Base-by-base conservation (phyloP, 2,888 invertebrate species). In the Netelia fuscicornis region DNA sequence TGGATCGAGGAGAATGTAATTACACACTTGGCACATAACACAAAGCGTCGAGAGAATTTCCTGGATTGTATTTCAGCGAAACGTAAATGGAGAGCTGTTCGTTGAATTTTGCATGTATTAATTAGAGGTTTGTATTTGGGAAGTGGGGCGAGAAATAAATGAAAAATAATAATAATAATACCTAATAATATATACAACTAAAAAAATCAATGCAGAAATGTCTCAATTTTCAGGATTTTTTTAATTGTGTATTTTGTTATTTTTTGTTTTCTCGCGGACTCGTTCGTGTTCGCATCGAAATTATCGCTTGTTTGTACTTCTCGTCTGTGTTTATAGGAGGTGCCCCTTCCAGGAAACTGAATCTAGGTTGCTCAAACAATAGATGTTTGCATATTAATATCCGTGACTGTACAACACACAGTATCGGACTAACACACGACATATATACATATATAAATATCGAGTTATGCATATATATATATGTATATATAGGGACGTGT, bases 371-470 rank as follows among this genome's bases (percentile, higher is more conserved):
- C 30, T 17, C 52, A 54, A 64, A 64, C 64, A 62, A 62, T 48
- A 48, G 64, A 75, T 75, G 64, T 75, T 75, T 75, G 75, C 52
- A 64, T 44, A 75, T 75, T 75, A 75, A 75, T 75, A 75, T 48
- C 52, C 71, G 10, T 42, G 13, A 58, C 71, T 64, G 52, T 37
- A 42, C 30, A 23, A 70, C 37, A 11, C 56, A 58, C 13, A 37
- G 23, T 37, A 37, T 30, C 30, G 58, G 20, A 9, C 58, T 17
- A 17, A 58, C 37, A 37, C 37, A 6, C 37, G 37, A 37, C 6
- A 37, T 37, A 37, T 37, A 37, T 6, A 37, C 6, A 6, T 37
- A 37, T 37, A 37, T 3, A 37, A 37, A 23, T 58, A 58, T 58
- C 58, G 58, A 17, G 58, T 9, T 17, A 58, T 1, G 2, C 42